phyloP scores from a whole-genome alignment of 2,113 vertebrate species.

The Brachirus orientalis region DNA sequence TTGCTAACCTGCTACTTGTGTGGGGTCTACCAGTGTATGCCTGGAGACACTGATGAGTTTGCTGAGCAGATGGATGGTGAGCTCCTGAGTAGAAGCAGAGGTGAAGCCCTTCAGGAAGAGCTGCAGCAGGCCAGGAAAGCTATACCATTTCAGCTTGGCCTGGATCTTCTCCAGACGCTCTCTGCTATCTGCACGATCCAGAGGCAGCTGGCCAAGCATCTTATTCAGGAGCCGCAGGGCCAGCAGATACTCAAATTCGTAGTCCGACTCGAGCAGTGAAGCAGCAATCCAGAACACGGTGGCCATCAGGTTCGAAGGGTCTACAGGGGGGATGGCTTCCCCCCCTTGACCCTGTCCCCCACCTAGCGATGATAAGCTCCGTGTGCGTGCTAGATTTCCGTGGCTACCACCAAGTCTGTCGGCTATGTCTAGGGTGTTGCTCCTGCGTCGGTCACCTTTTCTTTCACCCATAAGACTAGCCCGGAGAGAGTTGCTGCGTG shows the following conservation, averaged over 20 bases:
- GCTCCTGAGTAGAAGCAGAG: slow-evolving; percentile 95
- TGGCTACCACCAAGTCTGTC: slow-evolving; percentile 91
- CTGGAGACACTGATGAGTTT: slow-evolving; percentile 94
- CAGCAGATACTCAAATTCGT: slow-evolving; percentile 97
- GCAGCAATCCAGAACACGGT: slow-evolving; percentile 98
- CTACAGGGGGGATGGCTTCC: slow-evolving; percentile 85
- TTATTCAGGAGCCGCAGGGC: slow-evolving; percentile 95
- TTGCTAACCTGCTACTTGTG: slow-evolving; percentile 89
- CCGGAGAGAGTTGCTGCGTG: slow-evolving; percentile 93
- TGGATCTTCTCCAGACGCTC: slow-evolving; percentile 93
- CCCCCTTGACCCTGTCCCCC: slow-evolving; percentile 77
- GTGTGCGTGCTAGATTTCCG: slow-evolving; percentile 91
- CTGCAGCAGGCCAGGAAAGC: slow-evolving; percentile 95
- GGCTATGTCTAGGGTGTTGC: slow-evolving; percentile 95
- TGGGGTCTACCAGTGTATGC: slow-evolving; percentile 91
- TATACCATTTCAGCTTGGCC: slow-evolving; percentile 94
- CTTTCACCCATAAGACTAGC: slow-evolving; percentile 89
- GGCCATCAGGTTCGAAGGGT: slow-evolving; percentile 94
- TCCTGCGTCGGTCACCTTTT: slow-evolving; percentile 88
- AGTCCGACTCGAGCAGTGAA: slow-evolving; percentile 96
- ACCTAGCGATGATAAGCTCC: slow-evolving; percentile 94
- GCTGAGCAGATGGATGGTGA: slow-evolving; percentile 97
- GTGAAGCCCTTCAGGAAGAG: slow-evolving; percentile 99
- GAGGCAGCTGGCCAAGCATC: slow-evolving; percentile 93
- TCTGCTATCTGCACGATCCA: slow-evolving; percentile 92